Evolutionary conservation across 2,888 invertebrate genomes (phyloP).

Genomic region (Tipula lateralis): DNA sequence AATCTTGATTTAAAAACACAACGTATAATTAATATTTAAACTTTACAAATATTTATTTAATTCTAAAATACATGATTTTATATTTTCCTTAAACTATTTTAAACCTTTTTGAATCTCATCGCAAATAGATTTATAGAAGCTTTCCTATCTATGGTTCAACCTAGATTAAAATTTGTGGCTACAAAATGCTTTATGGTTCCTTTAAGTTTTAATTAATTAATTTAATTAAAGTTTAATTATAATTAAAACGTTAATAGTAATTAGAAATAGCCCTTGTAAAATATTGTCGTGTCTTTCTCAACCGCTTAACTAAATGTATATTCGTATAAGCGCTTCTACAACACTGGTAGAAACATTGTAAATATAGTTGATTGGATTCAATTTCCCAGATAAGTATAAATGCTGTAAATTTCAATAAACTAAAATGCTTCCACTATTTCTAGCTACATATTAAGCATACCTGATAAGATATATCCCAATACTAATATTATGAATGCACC

Average conservation of each 20-base stretch:
- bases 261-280: not conserved
- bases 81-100: no score
- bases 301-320: not conserved
- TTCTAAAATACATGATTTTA: no score
- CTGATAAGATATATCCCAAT: slow-evolving; percentile 58
- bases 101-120: no score
- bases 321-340: not conserved
- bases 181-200: no score
- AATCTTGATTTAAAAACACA: no score
- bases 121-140: no score
- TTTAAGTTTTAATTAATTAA: not conserved
- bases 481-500: slow-evolving; percentile 68
- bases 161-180: no score
- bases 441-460: not conserved
- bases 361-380: not conserved
- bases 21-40: no score
- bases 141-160: no score
- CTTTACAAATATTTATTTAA: no score
- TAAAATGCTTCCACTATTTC: not conserved
- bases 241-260: not conserved
- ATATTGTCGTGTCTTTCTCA: not conserved
- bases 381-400: not conserved
- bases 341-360: not conserved
- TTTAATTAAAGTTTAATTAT: no score
- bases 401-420: not conserved